Percentiles rank a stretch among this genome's conserved stretches.
Conservation (phyloP, 2,113 vertebrate genomes). For the Albula glossodonta region DNA sequence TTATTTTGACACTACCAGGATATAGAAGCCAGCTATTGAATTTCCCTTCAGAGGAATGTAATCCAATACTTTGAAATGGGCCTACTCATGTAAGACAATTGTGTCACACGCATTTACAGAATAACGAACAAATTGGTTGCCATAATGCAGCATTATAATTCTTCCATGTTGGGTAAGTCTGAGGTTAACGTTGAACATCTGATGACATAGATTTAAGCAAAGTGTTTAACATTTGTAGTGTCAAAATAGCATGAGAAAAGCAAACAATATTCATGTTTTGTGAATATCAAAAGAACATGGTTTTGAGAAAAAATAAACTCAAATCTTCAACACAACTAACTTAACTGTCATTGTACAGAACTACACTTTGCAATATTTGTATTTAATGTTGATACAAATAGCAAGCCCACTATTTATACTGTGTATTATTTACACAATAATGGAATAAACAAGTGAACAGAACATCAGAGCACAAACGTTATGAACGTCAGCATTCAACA, state of each 20-base stretch:
- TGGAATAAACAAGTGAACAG: no score
- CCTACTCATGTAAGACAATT: slow-evolving; percentile 60
- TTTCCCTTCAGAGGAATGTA: slow-evolving; percentile 69
- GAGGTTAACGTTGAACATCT: background rate
- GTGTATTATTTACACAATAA: no score
- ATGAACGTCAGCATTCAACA: no score
- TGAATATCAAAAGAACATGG: background rate
- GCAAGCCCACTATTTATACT: no score
- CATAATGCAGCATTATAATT: slow-evolving; percentile 20
- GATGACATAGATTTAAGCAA: background rate
- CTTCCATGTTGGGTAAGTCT: background rate
- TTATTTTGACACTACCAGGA: slow-evolving; percentile 69
- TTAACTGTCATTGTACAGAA: no score
- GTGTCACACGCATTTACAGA: slow-evolving; percentile 67
- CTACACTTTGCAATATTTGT: no score
- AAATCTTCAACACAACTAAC: slow-evolving; percentile 8
- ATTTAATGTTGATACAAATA: no score
- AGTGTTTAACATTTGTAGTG: background rate
- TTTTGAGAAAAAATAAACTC: slow-evolving; percentile 12
- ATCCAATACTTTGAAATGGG: slow-evolving; percentile 65
- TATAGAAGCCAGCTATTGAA: slow-evolving; percentile 65
- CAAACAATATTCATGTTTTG: background rate
- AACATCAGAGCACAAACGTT: no score
- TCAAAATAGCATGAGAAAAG: background rate
- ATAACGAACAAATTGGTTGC: slow-evolving; percentile 54